Percentiles rank a stretch among this genome's conserved stretches.
phyloP scores from a whole-genome alignment of 2,888 invertebrate species.

The Polyommatus icarus region DNA sequence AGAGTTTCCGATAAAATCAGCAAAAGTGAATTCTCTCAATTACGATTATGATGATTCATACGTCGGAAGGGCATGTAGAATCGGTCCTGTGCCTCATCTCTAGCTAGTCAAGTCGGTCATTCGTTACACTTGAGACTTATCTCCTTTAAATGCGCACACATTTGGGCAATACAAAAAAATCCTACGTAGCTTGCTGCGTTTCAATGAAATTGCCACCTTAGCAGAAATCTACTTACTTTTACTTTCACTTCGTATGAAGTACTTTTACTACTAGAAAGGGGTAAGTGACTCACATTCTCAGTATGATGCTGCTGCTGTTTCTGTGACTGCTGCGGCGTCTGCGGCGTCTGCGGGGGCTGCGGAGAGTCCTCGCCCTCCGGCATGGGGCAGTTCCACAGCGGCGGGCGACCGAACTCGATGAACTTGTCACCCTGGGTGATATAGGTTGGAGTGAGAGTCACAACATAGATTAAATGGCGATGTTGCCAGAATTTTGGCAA shows the following conservation, averaged over 20 bases:
- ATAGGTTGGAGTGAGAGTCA: neutral
- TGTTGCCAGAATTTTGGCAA: no score
- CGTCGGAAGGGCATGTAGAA: neutral
- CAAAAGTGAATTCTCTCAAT: neutral
- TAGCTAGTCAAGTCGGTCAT: neutral
- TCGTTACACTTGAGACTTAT: neutral
- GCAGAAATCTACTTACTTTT: neutral
- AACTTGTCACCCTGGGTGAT: slow-evolving; percentile 81
- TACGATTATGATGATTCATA: neutral
- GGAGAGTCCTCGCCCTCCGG: slow-evolving; percentile 84
- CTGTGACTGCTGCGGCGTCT: neutral
- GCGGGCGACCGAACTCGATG: slow-evolving; percentile 92
- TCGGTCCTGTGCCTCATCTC: neutral
- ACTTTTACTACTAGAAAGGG: neutral
- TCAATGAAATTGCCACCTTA: no score
- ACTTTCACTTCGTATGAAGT: neutral
- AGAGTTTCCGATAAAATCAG: neutral
- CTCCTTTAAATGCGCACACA: neutral
- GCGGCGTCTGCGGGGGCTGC: slow-evolving; percentile 8
- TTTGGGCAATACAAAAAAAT: no score
- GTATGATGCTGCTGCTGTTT: slow-evolving; percentile 8
- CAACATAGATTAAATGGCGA: no score
- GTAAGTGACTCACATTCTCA: slow-evolving; percentile 23
- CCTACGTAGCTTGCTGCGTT: no score
- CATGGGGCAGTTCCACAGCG: slow-evolving; percentile 95